Conservation (phyloP, 2,113 vertebrate species). For the Vireo altiloquus region DNA sequence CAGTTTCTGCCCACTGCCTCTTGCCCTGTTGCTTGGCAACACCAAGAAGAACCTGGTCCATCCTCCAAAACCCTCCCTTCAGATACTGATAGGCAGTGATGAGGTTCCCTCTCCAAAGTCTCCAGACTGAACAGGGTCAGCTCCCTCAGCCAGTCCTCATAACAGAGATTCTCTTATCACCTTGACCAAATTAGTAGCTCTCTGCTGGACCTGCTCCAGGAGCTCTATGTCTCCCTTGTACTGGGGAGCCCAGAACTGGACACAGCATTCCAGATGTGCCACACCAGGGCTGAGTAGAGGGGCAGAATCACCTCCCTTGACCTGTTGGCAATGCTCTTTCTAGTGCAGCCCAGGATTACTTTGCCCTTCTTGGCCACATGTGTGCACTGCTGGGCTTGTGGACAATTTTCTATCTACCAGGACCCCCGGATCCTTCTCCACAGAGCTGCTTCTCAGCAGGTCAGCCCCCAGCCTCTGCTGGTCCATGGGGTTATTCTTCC, state of each 20-base stretch:
- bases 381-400: not conserved
- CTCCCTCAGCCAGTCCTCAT: not conserved
- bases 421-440: not conserved
- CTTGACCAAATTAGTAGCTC: not conserved
- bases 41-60: not conserved
- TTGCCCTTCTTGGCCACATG: not conserved
- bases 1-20: not conserved
- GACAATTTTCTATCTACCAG: not conserved
- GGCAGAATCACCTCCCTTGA: not conserved
- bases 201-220: not conserved
- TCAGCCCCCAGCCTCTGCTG: not conserved
- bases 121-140: not conserved
- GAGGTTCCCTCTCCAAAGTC: not conserved
- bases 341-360: not conserved
- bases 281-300: rapidly evolving
- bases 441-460: not conserved
- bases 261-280: not conserved
- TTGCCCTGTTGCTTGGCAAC: not conserved
- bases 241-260: not conserved
- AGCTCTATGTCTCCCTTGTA: not conserved
- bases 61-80: not conserved
- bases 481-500: not conserved
- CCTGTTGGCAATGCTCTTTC: not conserved
- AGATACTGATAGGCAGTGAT: not conserved
- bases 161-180: not conserved